A percentile compares a stretch with the other conserved stretches of the same genome.
phyloP scores from a whole-genome alignment of 1,140 invertebrate species.

The Diabrotica undecimpunctata region DNA sequence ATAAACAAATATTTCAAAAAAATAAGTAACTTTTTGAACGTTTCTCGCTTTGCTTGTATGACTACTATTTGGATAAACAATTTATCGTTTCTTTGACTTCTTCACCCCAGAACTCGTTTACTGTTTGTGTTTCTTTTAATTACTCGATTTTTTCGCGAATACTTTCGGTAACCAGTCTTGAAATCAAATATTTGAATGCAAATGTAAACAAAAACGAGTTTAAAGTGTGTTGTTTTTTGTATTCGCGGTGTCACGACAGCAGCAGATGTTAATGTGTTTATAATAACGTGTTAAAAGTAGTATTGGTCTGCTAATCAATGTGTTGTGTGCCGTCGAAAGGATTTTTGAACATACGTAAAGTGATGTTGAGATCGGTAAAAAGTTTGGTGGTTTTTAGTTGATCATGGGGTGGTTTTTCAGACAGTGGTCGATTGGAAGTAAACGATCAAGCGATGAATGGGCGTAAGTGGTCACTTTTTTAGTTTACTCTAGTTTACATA shows the following conservation, averaged over 20 bases:
- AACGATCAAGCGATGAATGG: no score
- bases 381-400: not conserved
- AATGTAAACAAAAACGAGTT: conserved; percentile 2
- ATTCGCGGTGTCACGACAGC: not conserved
- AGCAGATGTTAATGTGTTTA: not conserved
- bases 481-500: no score
- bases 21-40: no score
- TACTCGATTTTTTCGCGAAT: not conserved
- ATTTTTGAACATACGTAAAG: not conserved
- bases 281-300: not conserved
- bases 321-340: not conserved
- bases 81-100: no score
- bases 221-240: not conserved
- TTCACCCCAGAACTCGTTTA: no score
- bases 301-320: not conserved
- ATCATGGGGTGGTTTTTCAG: not conserved
- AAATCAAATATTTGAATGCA: not conserved
- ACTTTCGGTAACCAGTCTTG: not conserved
- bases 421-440: not conserved
- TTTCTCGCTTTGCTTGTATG: no score
- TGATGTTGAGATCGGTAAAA: not conserved
- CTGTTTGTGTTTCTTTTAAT: no score
- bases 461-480: no score
- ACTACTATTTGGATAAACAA: no score
- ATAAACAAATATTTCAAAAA: no score